Evolutionary conservation across 2,113 vertebrate genomes (phyloP), one percentile per base, ranked within the genome.

Genomic region (Penelope pileata): DNA sequence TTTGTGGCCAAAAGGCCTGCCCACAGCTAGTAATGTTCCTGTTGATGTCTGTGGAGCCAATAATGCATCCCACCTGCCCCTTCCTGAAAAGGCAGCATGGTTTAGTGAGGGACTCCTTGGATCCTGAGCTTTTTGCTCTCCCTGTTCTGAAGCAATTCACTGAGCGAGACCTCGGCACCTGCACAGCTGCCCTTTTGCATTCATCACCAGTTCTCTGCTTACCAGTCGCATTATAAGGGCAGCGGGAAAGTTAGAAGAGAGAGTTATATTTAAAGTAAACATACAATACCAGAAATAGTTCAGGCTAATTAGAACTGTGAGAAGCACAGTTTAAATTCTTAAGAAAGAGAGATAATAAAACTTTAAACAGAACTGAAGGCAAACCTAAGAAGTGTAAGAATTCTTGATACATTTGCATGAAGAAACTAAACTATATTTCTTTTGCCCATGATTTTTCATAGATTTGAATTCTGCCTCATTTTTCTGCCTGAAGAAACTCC

Each of bases 331-430:
- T 24, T 67, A 43, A 62, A 67, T 68, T 34, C 7, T 54, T 86
- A 16, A 54, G 53, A 64, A 34, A 64, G 23, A 9, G 26, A 80
- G 14, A 42, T 21, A 79, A 67, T 58, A 74, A 10, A 27, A 69
- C 75, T 88, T 80, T 40, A 21, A 94, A 73, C 27, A 77, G 50
- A 77, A 69, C 26, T 76, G 42, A 88, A 82, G 59, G 21, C 47
- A 81, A 87, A 68, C 2, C 4, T 38, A 54, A 63, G 9, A 32
- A 66, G 5, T 18, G 24, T 69, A 76, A 80, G n/a, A 72, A 38
- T 83, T 77, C 48, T 69, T 83, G 26, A 29, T 54, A 23, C 2
- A 9, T 48, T 83, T 62, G 54, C 17, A 42, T 32, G 32, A 90
- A 80, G 9, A 87, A 90, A 42, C 16, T 26, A 22, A 53, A 23